Evolutionary conservation across 1,140 invertebrate species (phyloP), one percentile per base, ranked within the genome.

Genomic region (Pseudomyrmex cubaensis): DNA sequence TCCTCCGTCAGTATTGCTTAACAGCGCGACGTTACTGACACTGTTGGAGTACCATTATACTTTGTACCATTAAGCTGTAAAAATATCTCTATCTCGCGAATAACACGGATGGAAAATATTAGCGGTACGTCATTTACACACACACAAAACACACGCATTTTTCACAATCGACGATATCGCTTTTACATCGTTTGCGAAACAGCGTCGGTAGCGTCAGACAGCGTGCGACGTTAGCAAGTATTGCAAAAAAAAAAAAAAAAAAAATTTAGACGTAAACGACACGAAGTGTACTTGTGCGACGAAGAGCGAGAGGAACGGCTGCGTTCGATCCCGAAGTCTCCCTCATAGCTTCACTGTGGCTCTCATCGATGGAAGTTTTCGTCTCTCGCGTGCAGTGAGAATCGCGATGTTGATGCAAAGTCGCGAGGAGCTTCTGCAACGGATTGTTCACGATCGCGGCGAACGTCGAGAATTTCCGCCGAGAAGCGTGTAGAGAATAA

Each of bases 221-320:
- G 7, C 35, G 9, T 7, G 10, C 9, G n/a, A 3, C 20, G 17
- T 44, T 35, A 35, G 35, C 35, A 35, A 35, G 35, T 35, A 35
- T 35, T 35, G 35, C 35, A 1, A 35, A 35, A 35, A 35, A 25
- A 25, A 25, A 25, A 25, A 25, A 25, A 25, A 25, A 2, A 35
- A 35, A 25, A 25, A 25, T 25, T 5, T 35, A 35, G 35, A 35
- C 35, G 35, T 35, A 35, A 35, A 63, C n/a, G 44, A 25, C 25
- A 57, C 35, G 35, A 78, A 69, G 63, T 78, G 75, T 78, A 78
- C 66, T 78, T 78, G 54, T 67, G 63, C 69, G 69, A 67, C 13
- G n/a, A 56, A 15, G 20, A 17, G 64, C 44, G 64, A 59, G 25
- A 22, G 54, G 13, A 80, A 61, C 22, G 44, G 44, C 72, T 57